Conservation (phyloP, 2,888 invertebrate species). For the Metallyticus violacea region DNA sequence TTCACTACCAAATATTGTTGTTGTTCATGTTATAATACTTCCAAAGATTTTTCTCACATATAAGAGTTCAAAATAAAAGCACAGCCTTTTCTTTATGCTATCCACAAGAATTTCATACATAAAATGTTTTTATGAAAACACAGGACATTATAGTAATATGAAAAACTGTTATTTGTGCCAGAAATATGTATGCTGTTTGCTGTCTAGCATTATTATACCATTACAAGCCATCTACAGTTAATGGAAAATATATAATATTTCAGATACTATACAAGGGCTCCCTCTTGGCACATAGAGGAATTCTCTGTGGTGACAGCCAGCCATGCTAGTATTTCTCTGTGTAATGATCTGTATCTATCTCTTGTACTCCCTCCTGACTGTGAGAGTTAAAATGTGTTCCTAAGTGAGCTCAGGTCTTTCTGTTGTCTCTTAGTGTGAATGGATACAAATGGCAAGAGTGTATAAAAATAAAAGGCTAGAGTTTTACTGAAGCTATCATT, state of each 20-base stretch:
- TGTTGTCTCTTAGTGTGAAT: neutral
- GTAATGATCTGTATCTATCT: neutral
- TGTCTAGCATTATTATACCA: neutral
- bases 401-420: conserved; percentile 13
- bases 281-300: neutral
- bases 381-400: neutral
- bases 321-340: neutral
- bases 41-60: neutral
- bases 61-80: neutral
- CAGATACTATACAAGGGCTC: too few species aligned
- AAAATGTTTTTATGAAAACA: neutral
- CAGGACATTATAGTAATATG: neutral
- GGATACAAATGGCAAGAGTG: neutral
- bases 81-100: neutral
- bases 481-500: neutral
- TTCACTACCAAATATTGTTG: neutral
- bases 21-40: neutral
- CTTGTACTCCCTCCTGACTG: neutral
- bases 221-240: neutral
- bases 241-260: neutral
- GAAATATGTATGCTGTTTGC: neutral
- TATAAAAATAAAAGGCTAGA: neutral
- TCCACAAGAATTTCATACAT: neutral
- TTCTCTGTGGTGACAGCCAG: neutral
- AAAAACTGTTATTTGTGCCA: neutral